phyloP scores from a whole-genome alignment of 2,888 invertebrate genomes.

The Sicus ferrugineus region DNA sequence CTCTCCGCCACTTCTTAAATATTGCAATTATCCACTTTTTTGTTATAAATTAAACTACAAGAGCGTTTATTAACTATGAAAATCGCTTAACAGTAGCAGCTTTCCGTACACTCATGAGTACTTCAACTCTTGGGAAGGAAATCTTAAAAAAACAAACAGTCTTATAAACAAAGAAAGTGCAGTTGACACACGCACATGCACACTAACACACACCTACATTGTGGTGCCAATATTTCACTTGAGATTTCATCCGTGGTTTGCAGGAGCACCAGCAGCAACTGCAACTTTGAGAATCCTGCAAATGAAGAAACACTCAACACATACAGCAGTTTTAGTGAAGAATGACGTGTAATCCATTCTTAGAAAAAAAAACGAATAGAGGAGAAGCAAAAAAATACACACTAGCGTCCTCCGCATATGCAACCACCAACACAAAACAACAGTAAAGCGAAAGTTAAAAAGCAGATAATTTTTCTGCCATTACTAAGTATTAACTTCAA shows the following conservation, averaged over 20 bases:
- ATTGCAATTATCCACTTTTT: too few relatives aligned
- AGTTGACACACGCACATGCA: background rate
- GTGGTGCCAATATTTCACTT: background rate
- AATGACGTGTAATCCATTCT: background rate
- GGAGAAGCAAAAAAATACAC: background rate
- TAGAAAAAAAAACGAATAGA: too few relatives aligned
- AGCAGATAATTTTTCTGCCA: conserved; percentile 13
- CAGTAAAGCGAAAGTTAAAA: background rate
- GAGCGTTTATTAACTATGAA: too few relatives aligned
- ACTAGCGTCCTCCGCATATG: background rate
- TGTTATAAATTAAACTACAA: too few relatives aligned
- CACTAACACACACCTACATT: background rate
- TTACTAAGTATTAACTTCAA: background rate
- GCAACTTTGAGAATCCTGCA: background rate
- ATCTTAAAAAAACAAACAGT: background rate
- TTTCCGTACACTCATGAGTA: too few relatives aligned
- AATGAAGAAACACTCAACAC: background rate
- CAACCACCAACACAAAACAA: background rate
- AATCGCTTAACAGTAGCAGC: too few relatives aligned
- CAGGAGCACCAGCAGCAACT: background rate
- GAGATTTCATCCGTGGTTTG: background rate
- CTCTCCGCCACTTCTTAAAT: too few relatives aligned
- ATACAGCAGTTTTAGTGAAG: background rate
- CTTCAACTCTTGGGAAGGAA: background rate
- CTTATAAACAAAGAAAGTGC: too few relatives aligned